These are phyloP conservation scores for Ectemnius continuus DNA, from an alignment of 2,888 invertebrate genomes.

Conservation along the genomic window DNA sequence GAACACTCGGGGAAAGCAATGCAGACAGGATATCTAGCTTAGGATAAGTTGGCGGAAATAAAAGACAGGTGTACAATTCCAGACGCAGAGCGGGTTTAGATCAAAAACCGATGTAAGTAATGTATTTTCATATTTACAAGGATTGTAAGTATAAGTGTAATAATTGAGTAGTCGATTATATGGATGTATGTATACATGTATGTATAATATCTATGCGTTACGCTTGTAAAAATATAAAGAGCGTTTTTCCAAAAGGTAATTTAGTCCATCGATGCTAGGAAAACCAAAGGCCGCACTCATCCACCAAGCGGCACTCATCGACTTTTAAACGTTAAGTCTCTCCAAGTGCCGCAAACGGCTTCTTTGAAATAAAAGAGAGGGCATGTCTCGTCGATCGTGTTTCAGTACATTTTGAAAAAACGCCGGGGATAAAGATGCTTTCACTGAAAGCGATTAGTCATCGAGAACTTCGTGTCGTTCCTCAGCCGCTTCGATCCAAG, in stretches of 20 bases:
- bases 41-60: slow-evolving; percentile 16
- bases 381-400: slow-evolving; percentile 41
- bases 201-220: slow-evolving; percentile 44
- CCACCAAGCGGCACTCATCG: neutral
- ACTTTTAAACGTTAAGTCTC: too few relatives aligned
- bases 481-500: slow-evolving; percentile 34
- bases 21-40: too few relatives aligned
- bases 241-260: slow-evolving; percentile 61
- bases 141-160: slow-evolving; percentile 57
- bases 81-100: slow-evolving; percentile 46
- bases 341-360: too few relatives aligned
- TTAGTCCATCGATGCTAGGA: slow-evolving; percentile 53
- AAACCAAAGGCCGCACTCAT: neutral
- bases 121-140: slow-evolving; percentile 66
- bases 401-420: slow-evolving; percentile 65
- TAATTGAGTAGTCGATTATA: slow-evolving; percentile 54
- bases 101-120: slow-evolving; percentile 65
- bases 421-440: slow-evolving; percentile 65
- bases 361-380: neutral
- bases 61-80: slow-evolving; percentile 31
- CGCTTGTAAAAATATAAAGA: slow-evolving; percentile 66
- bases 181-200: slow-evolving; percentile 52
- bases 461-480: slow-evolving; percentile 47
- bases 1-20: too few relatives aligned
- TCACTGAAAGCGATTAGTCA: slow-evolving; percentile 69